These are phyloP conservation scores for Sebastes schlegelii DNA, from an alignment of 2,113 vertebrate species.

Conservation along the genomic window DNA sequence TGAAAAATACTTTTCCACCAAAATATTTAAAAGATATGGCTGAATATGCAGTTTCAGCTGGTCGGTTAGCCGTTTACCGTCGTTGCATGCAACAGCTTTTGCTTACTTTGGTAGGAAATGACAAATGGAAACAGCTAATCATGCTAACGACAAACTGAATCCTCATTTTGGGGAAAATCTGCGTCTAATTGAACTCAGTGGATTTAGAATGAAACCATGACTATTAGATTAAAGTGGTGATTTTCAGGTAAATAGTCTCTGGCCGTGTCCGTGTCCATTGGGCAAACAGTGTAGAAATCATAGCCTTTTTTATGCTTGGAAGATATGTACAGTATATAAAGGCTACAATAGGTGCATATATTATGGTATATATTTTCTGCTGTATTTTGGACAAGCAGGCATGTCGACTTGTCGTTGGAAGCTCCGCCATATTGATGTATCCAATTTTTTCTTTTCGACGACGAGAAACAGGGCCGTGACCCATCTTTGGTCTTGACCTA, in stretches of 20 bases:
- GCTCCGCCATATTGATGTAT: neutral
- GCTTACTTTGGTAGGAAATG: too few relatives aligned
- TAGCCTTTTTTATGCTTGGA: neutral
- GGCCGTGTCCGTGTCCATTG: neutral
- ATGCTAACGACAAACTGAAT: too few relatives aligned
- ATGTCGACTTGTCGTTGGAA: neutral
- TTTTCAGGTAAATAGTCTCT: neutral
- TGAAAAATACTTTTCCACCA: too few relatives aligned
- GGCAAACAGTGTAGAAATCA: neutral
- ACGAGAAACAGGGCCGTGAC: neutral
- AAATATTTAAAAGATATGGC: too few relatives aligned
- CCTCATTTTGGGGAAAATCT: too few relatives aligned
- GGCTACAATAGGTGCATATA: neutral
- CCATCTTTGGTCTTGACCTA: conserved; percentile 33
- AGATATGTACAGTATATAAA: neutral
- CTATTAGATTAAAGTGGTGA: too few relatives aligned
- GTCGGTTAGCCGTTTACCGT: too few relatives aligned
- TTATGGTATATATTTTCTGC: neutral
- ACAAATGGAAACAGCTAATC: too few relatives aligned
- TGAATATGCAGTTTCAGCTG: too few relatives aligned
- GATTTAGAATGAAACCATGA: too few relatives aligned
- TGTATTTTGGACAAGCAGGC: neutral
- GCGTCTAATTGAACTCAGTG: too few relatives aligned
- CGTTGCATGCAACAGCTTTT: too few relatives aligned
- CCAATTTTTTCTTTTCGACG: neutral